phyloP scores from a whole-genome alignment of 2,888 invertebrate genomes.

The Gisinianus flammeolus region DNA sequence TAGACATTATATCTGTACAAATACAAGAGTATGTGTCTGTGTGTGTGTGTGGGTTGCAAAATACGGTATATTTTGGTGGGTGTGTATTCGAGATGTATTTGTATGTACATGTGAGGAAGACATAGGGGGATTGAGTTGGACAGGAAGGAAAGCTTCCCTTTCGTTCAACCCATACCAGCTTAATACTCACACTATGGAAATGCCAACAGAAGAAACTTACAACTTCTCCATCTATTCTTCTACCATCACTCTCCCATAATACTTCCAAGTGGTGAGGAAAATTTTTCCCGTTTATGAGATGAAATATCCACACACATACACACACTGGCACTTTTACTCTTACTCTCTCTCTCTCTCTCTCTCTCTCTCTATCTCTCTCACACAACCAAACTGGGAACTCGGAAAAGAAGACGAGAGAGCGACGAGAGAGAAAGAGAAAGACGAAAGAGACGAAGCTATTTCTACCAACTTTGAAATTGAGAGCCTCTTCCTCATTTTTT shows the following conservation, averaged over 20 bases:
- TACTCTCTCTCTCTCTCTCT: background rate
- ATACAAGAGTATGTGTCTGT: no score
- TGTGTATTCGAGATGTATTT: background rate
- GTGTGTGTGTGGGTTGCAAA: no score
- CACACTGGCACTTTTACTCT: background rate
- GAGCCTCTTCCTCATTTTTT: conserved; percentile 40
- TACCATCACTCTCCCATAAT: background rate
- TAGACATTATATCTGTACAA: no score
- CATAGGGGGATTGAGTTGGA: conserved; percentile 23
- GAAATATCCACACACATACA: conserved; percentile 19
- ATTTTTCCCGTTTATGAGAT: conserved; percentile 19
- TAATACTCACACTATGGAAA: background rate
- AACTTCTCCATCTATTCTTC: conserved; percentile 24
- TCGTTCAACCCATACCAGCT: background rate
- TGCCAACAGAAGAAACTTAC: conserved; percentile 34
- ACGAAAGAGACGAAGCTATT: background rate
- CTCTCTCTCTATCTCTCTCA: background rate
- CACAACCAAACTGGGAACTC: background rate
- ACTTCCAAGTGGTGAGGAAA: conserved; percentile 10
- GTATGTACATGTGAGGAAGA: background rate
- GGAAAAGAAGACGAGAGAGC: background rate
- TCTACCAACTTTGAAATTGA: conserved; percentile 34
- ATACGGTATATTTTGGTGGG: background rate
- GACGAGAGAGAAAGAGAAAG: background rate
- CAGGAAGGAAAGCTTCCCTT: background rate